A percentile compares a stretch with the other conserved stretches of the same genome.
Evolutionary conservation across 2,888 invertebrate genomes (phyloP).

Genomic region (Blera fallax): DNA sequence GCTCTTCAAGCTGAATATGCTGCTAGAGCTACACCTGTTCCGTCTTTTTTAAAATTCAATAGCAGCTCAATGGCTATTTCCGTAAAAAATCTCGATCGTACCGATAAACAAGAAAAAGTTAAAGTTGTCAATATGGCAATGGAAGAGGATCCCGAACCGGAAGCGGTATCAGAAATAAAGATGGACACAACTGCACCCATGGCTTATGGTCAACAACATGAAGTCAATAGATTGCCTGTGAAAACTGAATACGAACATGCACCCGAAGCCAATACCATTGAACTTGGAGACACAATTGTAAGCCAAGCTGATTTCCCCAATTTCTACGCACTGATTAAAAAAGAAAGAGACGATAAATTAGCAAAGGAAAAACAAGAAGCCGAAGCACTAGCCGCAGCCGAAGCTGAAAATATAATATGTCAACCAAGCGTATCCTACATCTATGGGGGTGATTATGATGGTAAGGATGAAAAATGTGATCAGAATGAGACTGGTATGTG

Average conservation of each 20-base stretch:
- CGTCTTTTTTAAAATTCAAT: slow-evolving; percentile 46
- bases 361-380: background rate
- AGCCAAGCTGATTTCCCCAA: slow-evolving; percentile 11
- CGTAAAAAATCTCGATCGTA: background rate
- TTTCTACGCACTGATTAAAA: slow-evolving; percentile 35
- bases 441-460: slow-evolving; percentile 26
- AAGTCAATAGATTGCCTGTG: background rate
- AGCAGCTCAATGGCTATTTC: slow-evolving; percentile 49
- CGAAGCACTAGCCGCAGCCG: background rate
- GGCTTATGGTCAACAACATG: background rate
- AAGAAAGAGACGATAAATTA: background rate
- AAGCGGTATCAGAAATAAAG: too few species aligned
- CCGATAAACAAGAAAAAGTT: background rate
- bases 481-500: slow-evolving; percentile 36
- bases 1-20: background rate
- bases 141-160: background rate
- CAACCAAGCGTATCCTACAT: slow-evolving; percentile 62
- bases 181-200: background rate
- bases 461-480: slow-evolving; percentile 7
- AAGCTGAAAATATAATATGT: slow-evolving; percentile 60
- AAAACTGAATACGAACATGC: background rate
- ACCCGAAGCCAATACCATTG: background rate
- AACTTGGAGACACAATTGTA: background rate
- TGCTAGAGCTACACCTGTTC: background rate
- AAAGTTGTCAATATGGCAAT: slow-evolving; percentile 24